A percentile compares a stretch with the other conserved stretches of the same genome.
phyloP scores from a whole-genome alignment of 2,113 vertebrate species.

The Puma concolor region DNA sequence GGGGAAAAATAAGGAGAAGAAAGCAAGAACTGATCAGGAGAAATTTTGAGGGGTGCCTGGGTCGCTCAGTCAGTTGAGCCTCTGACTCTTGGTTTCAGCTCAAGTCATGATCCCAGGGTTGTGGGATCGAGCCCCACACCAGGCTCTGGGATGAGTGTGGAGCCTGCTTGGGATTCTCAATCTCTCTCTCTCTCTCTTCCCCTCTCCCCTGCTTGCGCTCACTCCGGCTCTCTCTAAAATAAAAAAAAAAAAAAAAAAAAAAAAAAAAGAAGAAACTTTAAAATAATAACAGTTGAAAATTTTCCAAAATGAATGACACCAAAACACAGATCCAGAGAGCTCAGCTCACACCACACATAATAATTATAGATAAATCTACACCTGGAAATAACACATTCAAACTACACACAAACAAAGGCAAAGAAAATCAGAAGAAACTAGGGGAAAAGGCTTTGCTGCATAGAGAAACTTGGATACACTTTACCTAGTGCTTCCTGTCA shows the following conservation, averaged over 20 bases:
- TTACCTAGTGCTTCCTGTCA: not conserved
- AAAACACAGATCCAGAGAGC: not conserved
- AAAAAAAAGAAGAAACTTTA: not conserved
- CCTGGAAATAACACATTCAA: too few relatives aligned
- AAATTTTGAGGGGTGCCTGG: not conserved
- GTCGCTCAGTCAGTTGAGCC: too few relatives aligned
- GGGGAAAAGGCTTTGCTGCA: not conserved
- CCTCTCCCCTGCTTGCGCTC: too few relatives aligned
- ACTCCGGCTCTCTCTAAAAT: too few relatives aligned
- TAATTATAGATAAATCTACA: not conserved
- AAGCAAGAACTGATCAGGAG: not conserved
- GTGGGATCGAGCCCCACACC: too few relatives aligned
- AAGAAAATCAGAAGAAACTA: not conserved
- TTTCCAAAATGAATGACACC: not conserved
- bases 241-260: too few relatives aligned
- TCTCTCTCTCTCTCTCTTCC: too few relatives aligned
- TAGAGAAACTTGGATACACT: rapidly evolving
- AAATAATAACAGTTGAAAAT: not conserved
- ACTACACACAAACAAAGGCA: not conserved
- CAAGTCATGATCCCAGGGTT: too few relatives aligned
- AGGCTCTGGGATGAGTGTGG: too few relatives aligned
- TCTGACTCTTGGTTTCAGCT: too few relatives aligned
- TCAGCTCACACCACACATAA: not conserved
- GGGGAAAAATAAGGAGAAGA: not conserved
- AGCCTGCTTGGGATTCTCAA: too few relatives aligned